Evolutionary conservation across 2,797 vertebrate species (phyloP).

Genomic region (Coregonus suidteri): DNA sequence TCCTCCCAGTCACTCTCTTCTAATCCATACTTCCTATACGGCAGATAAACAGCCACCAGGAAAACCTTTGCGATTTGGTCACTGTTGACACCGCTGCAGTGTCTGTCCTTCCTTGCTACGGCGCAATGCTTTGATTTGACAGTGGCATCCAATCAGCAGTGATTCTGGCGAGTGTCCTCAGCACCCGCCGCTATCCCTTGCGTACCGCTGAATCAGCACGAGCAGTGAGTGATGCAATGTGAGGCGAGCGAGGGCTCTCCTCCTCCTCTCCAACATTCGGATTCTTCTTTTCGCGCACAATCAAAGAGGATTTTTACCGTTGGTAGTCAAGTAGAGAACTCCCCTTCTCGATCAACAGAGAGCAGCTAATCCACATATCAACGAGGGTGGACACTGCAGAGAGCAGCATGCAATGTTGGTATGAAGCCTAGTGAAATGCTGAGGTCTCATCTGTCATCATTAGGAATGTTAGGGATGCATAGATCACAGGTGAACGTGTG

Average conservation of each 20-base stretch:
- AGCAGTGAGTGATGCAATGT: slow-evolving; percentile 40
- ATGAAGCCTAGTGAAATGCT: not conserved
- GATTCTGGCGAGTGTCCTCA: slow-evolving; percentile 26
- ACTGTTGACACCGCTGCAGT: not conserved
- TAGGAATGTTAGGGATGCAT: not conserved
- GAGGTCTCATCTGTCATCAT: no score
- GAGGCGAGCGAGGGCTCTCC: not conserved
- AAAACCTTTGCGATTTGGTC: slow-evolving; percentile 5
- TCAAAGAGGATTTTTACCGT: slow-evolving; percentile 26
- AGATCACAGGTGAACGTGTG: not conserved
- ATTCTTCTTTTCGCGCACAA: slow-evolving; percentile 48
- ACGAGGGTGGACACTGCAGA: not conserved
- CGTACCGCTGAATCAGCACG: slow-evolving; percentile 50
- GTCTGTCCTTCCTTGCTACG: not conserved
- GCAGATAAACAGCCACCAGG: slow-evolving; percentile 19
- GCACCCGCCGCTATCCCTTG: no score
- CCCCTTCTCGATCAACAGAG: not conserved
- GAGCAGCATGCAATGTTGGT: not conserved
- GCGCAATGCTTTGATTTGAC: slow-evolving; percentile 8
- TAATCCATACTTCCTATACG: not conserved
- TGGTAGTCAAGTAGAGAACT: not conserved
- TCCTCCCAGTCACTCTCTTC: not conserved
- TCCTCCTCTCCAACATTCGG: slow-evolving; percentile 6
- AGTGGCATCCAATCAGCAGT: slow-evolving; percentile 9
- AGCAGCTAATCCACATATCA: not conserved